phyloP scores from a whole-genome alignment of 2,797 vertebrate genomes.

The Poeciliopsis presidionis region DNA sequence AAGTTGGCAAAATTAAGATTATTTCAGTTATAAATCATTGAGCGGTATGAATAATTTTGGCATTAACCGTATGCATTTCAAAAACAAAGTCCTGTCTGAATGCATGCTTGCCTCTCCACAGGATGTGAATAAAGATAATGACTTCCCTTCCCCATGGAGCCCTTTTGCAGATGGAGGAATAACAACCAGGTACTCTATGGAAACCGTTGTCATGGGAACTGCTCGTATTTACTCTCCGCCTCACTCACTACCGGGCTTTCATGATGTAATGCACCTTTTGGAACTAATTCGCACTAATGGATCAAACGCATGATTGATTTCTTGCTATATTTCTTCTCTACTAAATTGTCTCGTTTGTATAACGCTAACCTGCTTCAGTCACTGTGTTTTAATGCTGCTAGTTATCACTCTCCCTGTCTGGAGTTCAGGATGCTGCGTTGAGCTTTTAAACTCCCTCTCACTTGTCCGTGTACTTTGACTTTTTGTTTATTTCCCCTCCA shows the following conservation, averaged over 20 bases:
- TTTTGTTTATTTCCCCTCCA: constrained; percentile 33
- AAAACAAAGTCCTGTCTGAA: constrained; percentile 28
- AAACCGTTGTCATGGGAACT: constrained; percentile 63
- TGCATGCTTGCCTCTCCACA: constrained; percentile 68
- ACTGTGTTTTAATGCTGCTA: constrained; percentile 38
- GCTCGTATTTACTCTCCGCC: constrained; percentile 32
- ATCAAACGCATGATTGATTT: not conserved
- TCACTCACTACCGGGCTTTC: constrained; percentile 10
- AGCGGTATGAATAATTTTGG: not conserved
- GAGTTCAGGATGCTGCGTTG: constrained; percentile 36
- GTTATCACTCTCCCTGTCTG: constrained; percentile 33
- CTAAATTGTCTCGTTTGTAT: not conserved
- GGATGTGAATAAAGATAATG: constrained; percentile 88
- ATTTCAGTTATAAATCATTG: not conserved
- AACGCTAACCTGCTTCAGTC: constrained; percentile 32
- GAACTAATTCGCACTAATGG: constrained; percentile 14
- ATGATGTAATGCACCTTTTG: constrained; percentile 11
- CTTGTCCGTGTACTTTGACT: constrained; percentile 67
- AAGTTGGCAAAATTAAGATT: not conserved
- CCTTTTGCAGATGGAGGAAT: constrained; percentile 89
- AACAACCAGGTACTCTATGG: constrained; percentile 84
- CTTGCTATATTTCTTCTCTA: not conserved
- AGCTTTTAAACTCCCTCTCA: constrained; percentile 41
- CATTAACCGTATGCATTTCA: not conserved
- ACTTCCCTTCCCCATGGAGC: constrained; percentile 93